phyloP scores from a whole-genome alignment of 1,140 invertebrate species.

The Pygmarrhopalites habei region DNA sequence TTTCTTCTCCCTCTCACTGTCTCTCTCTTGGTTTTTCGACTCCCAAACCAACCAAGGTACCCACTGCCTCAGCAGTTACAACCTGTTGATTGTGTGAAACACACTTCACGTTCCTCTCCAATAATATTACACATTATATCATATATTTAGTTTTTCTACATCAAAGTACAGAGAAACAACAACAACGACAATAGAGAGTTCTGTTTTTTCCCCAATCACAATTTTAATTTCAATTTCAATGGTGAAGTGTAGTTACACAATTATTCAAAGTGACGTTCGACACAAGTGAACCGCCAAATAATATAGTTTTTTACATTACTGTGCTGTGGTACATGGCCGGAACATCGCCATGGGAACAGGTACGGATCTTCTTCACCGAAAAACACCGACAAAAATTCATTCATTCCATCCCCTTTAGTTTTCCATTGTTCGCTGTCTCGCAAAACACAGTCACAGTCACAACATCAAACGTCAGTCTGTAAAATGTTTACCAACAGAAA shows the following conservation, averaged over 20 bases:
- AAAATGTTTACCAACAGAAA: too few relatives aligned
- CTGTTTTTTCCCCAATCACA: too few relatives aligned
- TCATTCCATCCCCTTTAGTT: too few relatives aligned
- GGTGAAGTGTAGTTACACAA: not conserved
- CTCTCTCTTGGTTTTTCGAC: not conserved
- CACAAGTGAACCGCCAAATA: not conserved
- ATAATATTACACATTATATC: not conserved
- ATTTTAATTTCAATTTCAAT: not conserved
- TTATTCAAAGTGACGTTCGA: not conserved
- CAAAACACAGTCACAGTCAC: too few relatives aligned
- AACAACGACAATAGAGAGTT: too few relatives aligned
- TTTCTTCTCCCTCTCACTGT: conserved; percentile 2
- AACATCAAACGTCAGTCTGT: too few relatives aligned
- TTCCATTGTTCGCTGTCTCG: too few relatives aligned
- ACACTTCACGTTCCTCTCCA: conserved; percentile 18
- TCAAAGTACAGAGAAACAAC: too few relatives aligned
- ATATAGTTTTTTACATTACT: conserved; percentile 4
- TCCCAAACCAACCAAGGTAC: conserved; percentile 8
- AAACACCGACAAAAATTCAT: too few relatives aligned
- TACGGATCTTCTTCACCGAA: conserved; percentile 17
- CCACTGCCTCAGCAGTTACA: conserved; percentile 14
- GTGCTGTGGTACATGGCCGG: conserved; percentile 35
- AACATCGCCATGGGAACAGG: conserved; percentile 38
- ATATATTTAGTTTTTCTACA: not conserved
- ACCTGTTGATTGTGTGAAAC: conserved; percentile 31